Evolutionary conservation across 2,113 vertebrate species (phyloP).

Genomic region (Istiophorus platypterus): DNA sequence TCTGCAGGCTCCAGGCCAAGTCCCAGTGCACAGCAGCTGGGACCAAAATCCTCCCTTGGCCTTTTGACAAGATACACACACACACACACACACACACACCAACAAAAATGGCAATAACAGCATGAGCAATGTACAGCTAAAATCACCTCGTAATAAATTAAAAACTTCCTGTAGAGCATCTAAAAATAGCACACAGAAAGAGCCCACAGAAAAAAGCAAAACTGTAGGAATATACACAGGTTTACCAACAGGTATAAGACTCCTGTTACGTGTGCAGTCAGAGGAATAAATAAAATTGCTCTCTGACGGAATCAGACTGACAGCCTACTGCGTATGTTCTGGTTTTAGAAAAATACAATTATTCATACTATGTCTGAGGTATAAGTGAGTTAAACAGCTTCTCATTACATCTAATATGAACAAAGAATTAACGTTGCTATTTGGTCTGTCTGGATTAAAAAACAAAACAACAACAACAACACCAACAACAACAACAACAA

Average conservation of each 20-base stretch:
- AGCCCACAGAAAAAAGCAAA: not conserved
- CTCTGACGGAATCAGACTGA: not conserved
- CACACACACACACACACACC: constrained; percentile 26
- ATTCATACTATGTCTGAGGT: not conserved
- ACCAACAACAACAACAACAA: not conserved
- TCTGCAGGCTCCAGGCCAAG: constrained; percentile 74
- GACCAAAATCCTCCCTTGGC: constrained; percentile 75
- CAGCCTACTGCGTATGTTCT: not conserved
- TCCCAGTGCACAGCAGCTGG: constrained; percentile 76
- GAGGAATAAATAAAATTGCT: not conserved
- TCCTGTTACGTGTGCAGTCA: not conserved
- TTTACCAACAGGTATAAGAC: not conserved
- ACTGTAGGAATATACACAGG: not conserved
- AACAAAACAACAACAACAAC: too few relatives aligned
- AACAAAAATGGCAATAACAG: constrained; percentile 11
- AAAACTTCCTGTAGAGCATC: constrained; percentile 55
- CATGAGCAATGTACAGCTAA: constrained; percentile 11
- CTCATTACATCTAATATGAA: not conserved
- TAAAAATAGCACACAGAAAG: constrained; percentile 8
- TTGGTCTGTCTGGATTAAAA: not conserved
- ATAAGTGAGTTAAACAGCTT: not conserved
- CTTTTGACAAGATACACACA: constrained; percentile 59
- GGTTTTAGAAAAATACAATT: not conserved
- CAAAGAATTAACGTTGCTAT: not conserved
- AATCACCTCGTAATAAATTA: constrained; percentile 55